Conservation (phyloP, 2,888 invertebrate species). For the Drosophila maculinotata region DNA sequence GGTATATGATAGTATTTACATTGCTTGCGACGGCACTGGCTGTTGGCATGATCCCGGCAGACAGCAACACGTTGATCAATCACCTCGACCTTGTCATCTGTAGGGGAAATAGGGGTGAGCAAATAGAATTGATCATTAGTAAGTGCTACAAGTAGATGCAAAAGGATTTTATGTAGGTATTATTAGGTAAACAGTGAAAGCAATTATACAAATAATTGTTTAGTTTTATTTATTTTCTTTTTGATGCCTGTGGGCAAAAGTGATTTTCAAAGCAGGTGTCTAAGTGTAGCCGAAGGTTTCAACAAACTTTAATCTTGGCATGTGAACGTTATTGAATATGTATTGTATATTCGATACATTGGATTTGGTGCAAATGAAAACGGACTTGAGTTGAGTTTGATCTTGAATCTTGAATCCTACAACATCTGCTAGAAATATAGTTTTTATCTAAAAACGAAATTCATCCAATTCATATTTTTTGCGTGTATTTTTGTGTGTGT, state of each 20-base stretch:
- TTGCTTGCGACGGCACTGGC: conserved; percentile 95
- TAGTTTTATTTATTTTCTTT: conserved; percentile 7
- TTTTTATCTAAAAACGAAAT: conserved; percentile 26
- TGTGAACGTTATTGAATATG: conserved; percentile 24
- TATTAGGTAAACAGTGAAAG: conserved; percentile 70
- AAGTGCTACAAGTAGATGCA: neutral
- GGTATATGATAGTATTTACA: conserved; percentile 99
- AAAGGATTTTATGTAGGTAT: conserved; percentile 2
- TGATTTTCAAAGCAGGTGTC: conserved; percentile 30
- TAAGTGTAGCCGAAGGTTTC: conserved; percentile 6
- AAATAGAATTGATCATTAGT: conserved; percentile 18
- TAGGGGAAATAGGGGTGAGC: conserved; percentile 56
- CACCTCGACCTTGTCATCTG: conserved; percentile 97
- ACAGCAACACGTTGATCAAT: conserved; percentile 97
- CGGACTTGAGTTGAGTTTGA: conserved; percentile 31
- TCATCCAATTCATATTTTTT: conserved; percentile 46
- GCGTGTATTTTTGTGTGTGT: conserved; percentile 60
- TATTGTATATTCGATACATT: conserved; percentile 10
- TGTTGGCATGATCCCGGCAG: conserved; percentile 97
- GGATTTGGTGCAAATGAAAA: conserved; percentile 38
- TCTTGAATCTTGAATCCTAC: conserved; percentile 21
- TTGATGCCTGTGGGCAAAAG: conserved; percentile 32
- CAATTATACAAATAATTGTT: conserved; percentile 65
- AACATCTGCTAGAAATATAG: conserved; percentile 9
- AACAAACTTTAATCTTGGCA: conserved; percentile 7